Evolutionary conservation across 2,888 invertebrate genomes (phyloP).

Genomic region (Anarsia innoxiella): DNA sequence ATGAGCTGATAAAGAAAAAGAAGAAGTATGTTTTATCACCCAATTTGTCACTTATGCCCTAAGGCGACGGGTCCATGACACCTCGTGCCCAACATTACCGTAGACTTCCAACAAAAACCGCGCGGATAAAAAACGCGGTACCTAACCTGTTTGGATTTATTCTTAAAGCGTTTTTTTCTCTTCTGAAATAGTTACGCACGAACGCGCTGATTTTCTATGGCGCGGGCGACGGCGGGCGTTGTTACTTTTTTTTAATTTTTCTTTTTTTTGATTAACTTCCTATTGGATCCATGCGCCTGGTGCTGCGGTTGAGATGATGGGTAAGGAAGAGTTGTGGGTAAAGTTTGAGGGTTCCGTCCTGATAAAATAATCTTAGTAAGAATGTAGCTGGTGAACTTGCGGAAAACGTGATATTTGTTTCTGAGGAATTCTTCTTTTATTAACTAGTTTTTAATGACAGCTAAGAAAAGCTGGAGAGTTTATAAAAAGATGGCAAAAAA

Average conservation of each 20-base stretch:
- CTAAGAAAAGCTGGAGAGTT: no score
- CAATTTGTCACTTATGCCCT: no score
- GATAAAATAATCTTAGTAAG: no score
- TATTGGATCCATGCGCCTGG: slow-evolving; percentile 24
- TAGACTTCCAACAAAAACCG: slow-evolving; percentile 19
- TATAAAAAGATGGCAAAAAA: no score
- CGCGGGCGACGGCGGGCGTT: slow-evolving; percentile 22
- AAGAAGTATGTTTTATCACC: no score
- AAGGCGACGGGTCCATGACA: slow-evolving; percentile 25
- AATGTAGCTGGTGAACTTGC: no score
- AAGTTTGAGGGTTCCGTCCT: no score
- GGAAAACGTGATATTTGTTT: no score
- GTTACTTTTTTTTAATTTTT: slow-evolving; percentile 19
- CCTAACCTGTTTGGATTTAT: slow-evolving; percentile 34
- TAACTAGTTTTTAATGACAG: no score
- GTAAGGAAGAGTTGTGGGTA: no score
- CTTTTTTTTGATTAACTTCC: slow-evolving; percentile 25
- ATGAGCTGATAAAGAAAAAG: no score
- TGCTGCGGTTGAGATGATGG: slow-evolving; percentile 30
- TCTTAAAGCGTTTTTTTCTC: slow-evolving; percentile 5
- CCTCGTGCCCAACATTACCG: slow-evolving; percentile 26
- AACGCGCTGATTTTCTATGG: slow-evolving; percentile 29
- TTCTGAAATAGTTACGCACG: slow-evolving; percentile 28
- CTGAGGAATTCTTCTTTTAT: no score
- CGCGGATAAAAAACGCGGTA: slow-evolving; percentile 23